Base-by-base conservation (phyloP, 2,113 vertebrate species). In the Aptenodytes forsteri region DNA sequence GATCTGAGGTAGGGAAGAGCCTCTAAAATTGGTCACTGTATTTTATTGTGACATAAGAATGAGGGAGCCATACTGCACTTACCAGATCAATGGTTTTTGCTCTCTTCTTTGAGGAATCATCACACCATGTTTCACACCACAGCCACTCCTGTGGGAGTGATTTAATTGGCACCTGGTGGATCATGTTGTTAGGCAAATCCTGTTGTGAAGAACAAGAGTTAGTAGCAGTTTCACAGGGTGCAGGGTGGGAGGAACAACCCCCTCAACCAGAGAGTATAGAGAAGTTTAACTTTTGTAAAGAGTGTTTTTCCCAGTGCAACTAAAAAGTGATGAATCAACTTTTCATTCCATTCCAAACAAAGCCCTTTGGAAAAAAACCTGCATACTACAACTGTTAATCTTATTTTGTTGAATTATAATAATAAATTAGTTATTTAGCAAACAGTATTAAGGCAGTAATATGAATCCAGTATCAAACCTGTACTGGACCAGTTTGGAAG, bases 111-210 rank as follows among this genome's bases (percentile, higher is more conserved):
- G 99, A 98, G 76, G 98, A 56, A 47, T 99, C 98, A 23, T 99
- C 99, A 93, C 99, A 99, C 99, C 99, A 99, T 0, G 99, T 99
- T 97, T 99, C 99, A 91, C 99, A 99, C 99, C 99, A 99, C 91
- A 99, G 98, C 99, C 99, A 99, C 95, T 99, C 99, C 97, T 99
- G 99, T 7, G 99, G 99, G 21, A 99, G 98, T 9, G 99, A 99
- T 94, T 99, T 99, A 90, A 99, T 99, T 66, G 99, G 99, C 55
- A 99, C 99, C 95, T 99, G 99, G 96, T 99, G 99, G 97, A 99
- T 99, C 99, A 99, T 99, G 98, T 99, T 99, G 98, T 99, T 99
- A 49, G 99, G 99, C 92, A 99, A 98, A 98, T 99, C 99, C 99
- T 99, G 71, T 97, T 78, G 75, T 38, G 84, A 94, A 84, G 73